Conservation (phyloP, 1,140 invertebrate species). For the Amyelois transitella region DNA sequence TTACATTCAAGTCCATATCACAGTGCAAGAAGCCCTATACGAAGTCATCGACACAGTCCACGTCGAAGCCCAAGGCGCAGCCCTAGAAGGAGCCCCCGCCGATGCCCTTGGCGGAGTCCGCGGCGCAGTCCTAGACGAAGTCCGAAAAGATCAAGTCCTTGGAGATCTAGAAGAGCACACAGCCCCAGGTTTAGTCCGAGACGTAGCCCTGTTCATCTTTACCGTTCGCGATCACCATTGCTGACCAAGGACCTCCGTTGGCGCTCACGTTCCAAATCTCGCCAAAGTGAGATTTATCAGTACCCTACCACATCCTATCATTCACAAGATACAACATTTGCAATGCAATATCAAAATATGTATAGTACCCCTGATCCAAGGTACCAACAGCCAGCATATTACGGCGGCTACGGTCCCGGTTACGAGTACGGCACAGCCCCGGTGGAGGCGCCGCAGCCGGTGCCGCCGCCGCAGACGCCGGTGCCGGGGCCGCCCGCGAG, state of each 20-base stretch:
- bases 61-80: constrained; percentile 19
- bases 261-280: neutral
- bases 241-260: neutral
- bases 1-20: neutral
- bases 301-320: constrained; percentile 21
- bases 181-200: constrained; percentile 18
- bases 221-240: constrained; percentile 23
- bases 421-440: constrained; percentile 31
- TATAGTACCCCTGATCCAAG: constrained; percentile 8
- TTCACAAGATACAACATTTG: neutral
- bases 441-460: constrained; percentile 31
- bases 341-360: neutral
- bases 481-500: neutral
- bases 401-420: constrained; percentile 22
- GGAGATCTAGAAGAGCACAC: constrained; percentile 2
- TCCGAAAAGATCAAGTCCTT: neutral
- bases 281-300: constrained; percentile 32
- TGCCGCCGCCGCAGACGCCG: constrained; percentile 14
- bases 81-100: constrained; percentile 16
- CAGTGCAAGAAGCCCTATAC: neutral
- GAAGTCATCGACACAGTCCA: neutral
- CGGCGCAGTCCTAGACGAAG: neutral
- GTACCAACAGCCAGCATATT: constrained; percentile 34
- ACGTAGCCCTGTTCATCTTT: constrained; percentile 15
- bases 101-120: constrained; percentile 22